A percentile compares a stretch with the other conserved stretches of the same genome.
These are phyloP conservation scores for Acleris laterana DNA, from an alignment of 2,888 invertebrate species.

Conservation along the genomic window DNA sequence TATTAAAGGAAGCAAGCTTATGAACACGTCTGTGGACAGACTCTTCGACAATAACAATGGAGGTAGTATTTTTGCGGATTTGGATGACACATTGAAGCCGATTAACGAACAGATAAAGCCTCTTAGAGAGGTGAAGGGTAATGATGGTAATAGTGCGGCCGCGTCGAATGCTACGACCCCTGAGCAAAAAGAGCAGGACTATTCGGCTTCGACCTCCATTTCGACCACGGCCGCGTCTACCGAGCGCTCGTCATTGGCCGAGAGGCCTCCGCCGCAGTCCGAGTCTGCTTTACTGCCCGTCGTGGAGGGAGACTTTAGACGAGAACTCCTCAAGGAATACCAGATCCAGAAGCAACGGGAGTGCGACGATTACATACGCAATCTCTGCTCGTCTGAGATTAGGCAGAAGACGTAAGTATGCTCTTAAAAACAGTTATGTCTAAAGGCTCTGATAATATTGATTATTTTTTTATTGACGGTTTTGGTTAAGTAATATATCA, in stretches of 20 bases:
- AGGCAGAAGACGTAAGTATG: slow-evolving; percentile 68
- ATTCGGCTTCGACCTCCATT: slow-evolving; percentile 85
- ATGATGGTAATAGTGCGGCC: slow-evolving; percentile 64
- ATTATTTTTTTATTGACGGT: too few species aligned
- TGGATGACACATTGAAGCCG: slow-evolving; percentile 83
- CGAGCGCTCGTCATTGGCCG: slow-evolving; percentile 70
- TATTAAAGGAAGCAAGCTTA: slow-evolving; percentile 90
- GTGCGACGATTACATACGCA: slow-evolving; percentile 77
- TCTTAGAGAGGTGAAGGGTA: slow-evolving; percentile 62
- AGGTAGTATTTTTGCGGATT: slow-evolving; percentile 89
- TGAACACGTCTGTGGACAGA: slow-evolving; percentile 96
- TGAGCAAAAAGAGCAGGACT: slow-evolving; percentile 87
- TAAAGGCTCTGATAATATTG: too few species aligned
- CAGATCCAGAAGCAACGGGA: slow-evolving; percentile 90
- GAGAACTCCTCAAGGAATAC: slow-evolving; percentile 91
- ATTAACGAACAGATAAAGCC: slow-evolving; percentile 69
- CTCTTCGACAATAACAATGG: slow-evolving; percentile 93
- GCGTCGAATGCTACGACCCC: slow-evolving; percentile 86
- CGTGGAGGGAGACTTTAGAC: slow-evolving; percentile 74
- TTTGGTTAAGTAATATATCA: too few species aligned
- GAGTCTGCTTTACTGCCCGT: slow-evolving; percentile 57
- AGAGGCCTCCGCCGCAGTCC: slow-evolving; percentile 60
- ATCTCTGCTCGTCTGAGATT: slow-evolving; percentile 71
- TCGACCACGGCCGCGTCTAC: slow-evolving; percentile 89
- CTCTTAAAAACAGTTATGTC: not conserved